A percentile compares a stretch with the other conserved stretches of the same genome.
Evolutionary conservation across 2,113 vertebrate species (phyloP).

Genomic region (Ameiurus melas): DNA sequence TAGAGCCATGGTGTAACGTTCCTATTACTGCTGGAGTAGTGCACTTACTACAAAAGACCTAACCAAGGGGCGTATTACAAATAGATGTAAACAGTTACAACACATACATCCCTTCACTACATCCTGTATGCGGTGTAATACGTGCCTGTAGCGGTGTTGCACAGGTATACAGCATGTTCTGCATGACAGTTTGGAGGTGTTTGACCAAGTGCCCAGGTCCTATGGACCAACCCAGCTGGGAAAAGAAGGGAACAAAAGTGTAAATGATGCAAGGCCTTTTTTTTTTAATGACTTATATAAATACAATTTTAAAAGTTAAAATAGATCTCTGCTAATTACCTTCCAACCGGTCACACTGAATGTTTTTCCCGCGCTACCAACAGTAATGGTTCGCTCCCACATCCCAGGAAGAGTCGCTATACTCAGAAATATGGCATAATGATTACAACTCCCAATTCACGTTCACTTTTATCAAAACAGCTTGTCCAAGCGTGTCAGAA

Average conservation of each 20-base stretch:
- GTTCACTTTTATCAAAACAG: background rate
- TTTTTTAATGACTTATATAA: background rate
- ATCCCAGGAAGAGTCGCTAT: conserved; percentile 91
- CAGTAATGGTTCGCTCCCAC: conserved; percentile 95
- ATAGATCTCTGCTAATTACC: conserved; percentile 64
- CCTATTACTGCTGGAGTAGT: background rate
- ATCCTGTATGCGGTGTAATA: background rate
- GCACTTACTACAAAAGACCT: background rate
- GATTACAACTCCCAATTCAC: background rate
- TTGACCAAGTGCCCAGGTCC: conserved; percentile 88
- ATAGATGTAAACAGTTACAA: background rate
- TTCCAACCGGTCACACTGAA: conserved; percentile 98
- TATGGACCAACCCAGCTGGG: conserved; percentile 92
- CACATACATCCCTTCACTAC: background rate
- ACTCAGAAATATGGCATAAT: conserved; percentile 15
- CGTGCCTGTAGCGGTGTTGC: conserved; percentile 88
- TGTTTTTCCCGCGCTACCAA: conserved; percentile 93
- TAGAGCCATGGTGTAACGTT: background rate
- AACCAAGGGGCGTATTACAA: background rate
- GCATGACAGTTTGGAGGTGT: conserved; percentile 93
- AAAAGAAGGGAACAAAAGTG: conserved; percentile 47
- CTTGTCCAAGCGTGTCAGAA: background rate
- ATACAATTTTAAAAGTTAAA: background rate
- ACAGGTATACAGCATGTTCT: conserved; percentile 88
- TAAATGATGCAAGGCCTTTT: background rate